Evolutionary conservation across 2,797 vertebrate species (phyloP).

Genomic region (Crocodylus rhombifer): DNA sequence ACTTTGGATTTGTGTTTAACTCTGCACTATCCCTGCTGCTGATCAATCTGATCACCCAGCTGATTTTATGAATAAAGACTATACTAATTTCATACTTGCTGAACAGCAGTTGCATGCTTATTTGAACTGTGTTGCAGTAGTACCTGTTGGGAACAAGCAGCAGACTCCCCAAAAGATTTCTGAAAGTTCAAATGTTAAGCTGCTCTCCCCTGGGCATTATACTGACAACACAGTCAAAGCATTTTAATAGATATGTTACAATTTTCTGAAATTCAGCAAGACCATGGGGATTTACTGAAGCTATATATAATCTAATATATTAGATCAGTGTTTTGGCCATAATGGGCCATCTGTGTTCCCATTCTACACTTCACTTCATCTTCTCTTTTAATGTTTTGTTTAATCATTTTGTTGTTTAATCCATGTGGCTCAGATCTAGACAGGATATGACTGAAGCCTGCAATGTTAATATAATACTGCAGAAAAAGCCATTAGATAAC

Average conservation of each 20-base stretch:
- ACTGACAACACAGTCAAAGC: not conserved
- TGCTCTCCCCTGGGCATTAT: not conserved
- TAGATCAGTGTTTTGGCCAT: constrained; percentile 47
- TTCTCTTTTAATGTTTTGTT: constrained; percentile 60
- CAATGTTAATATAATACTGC: constrained; percentile 28
- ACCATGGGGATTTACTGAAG: constrained; percentile 15
- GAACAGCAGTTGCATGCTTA: no score
- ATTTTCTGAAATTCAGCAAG: constrained; percentile 39
- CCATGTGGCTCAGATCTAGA: constrained; percentile 22
- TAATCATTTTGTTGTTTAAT: constrained; percentile 64
- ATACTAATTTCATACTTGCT: no score
- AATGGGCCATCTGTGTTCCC: constrained; percentile 54
- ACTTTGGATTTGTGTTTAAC: no score
- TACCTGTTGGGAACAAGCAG: no score
- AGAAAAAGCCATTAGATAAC: constrained; percentile 44
- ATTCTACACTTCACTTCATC: constrained; percentile 31
- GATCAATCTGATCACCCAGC: no score
- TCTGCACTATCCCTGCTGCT: no score
- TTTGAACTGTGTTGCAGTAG: no score
- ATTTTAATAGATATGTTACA: constrained; percentile 12
- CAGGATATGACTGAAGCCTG: constrained; percentile 23
- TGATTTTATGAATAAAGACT: no score
- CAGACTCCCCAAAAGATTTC: not conserved
- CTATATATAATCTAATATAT: constrained; percentile 50
- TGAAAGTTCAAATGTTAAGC: not conserved